These are phyloP conservation scores for Platichthys flesus DNA, from an alignment of 2,113 vertebrate species.

Conservation along the genomic window DNA sequence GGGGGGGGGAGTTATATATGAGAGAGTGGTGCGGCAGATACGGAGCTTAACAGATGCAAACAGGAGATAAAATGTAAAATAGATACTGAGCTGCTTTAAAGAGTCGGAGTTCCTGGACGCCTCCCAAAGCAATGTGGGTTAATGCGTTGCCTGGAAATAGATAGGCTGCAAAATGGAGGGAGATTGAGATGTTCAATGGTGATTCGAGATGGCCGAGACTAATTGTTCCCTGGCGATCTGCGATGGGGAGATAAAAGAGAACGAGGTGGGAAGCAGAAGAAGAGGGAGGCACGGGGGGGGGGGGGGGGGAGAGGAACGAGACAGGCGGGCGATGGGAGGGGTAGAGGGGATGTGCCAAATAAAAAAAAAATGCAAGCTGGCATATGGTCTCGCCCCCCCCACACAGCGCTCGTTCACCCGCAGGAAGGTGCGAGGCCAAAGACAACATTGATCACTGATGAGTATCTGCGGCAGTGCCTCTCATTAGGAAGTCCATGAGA, in stretches of 20 bases:
- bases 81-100: constrained; percentile 38
- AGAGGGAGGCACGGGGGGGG: background rate
- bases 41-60: constrained; percentile 47
- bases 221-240: constrained; percentile 89
- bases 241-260: constrained; percentile 56
- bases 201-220: constrained; percentile 69
- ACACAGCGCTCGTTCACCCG: constrained; percentile 16
- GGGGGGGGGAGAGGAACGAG: background rate
- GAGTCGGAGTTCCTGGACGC: constrained; percentile 27
- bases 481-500: constrained; percentile 59
- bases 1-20: constrained; percentile 7
- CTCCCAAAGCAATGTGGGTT: constrained; percentile 50
- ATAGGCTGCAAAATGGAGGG: constrained; percentile 58
- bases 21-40: background rate
- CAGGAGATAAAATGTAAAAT: constrained; percentile 49
- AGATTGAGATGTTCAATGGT: constrained; percentile 54
- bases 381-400: constrained; percentile 11
- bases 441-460: constrained; percentile 64
- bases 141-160: constrained; percentile 49
- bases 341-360: background rate
- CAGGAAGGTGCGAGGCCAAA: constrained; percentile 48
- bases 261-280: background rate
- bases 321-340: background rate
- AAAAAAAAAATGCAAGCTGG: constrained; percentile 7
- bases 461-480: constrained; percentile 52